Evolutionary conservation across 2,113 vertebrate genomes (phyloP).

Genomic region (Chiloscyllium plagiosum): DNA sequence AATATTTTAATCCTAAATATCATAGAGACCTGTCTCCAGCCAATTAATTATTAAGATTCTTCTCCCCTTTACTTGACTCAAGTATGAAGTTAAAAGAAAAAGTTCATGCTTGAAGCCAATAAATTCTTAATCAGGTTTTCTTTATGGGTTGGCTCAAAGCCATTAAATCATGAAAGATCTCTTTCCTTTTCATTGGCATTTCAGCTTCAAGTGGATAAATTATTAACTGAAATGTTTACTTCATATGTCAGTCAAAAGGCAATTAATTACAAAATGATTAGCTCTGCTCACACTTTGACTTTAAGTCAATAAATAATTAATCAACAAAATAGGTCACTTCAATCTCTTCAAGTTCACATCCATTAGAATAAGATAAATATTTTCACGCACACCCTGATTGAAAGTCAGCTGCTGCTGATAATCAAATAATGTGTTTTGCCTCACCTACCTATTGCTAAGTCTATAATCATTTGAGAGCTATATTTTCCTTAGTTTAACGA

Average conservation of each 20-base stretch:
- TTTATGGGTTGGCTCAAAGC: neutral
- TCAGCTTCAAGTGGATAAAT: constrained; percentile 1
- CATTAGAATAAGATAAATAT: neutral
- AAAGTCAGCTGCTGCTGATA: neutral
- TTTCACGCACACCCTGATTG: neutral
- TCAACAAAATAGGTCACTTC: neutral
- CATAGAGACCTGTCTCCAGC: neutral
- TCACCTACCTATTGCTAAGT: neutral
- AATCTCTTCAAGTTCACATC: neutral
- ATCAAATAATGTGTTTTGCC: neutral
- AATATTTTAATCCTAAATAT: neutral
- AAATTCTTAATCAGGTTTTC: constrained; percentile 10
- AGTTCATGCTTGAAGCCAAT: neutral
- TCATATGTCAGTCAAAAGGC: neutral
- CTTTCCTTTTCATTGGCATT: neutral
- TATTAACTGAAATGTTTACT: constrained; percentile 3
- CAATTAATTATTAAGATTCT: neutral
- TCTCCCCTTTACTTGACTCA: neutral
- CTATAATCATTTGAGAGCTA: neutral
- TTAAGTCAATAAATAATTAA: neutral
- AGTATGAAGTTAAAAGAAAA: constrained; percentile 1
- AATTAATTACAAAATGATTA: neutral
- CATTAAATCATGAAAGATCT: neutral
- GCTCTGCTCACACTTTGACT: neutral
- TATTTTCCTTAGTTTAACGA: neutral